Evolutionary conservation across 2,113 vertebrate species (phyloP).

Genomic region (Sitta europaea): DNA sequence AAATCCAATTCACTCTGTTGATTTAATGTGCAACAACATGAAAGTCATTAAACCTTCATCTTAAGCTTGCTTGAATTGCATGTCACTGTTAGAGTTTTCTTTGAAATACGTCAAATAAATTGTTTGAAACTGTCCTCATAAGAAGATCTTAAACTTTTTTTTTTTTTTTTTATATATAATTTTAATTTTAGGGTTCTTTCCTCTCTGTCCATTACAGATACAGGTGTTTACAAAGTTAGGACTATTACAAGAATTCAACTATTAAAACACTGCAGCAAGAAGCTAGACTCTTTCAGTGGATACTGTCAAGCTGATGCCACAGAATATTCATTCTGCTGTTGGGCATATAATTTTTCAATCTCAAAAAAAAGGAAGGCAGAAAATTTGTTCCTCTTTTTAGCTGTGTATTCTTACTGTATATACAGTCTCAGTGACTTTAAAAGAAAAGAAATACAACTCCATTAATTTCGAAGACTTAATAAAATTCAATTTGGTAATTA

Average conservation of each 20-base stretch:
- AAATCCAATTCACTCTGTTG: not conserved
- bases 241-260: not conserved
- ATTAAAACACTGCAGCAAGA: not conserved
- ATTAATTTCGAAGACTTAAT: slow-evolving; percentile 30
- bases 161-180: too few species aligned
- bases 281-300: not conserved
- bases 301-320: not conserved
- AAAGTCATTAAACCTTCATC: not conserved
- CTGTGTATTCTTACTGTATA: not conserved
- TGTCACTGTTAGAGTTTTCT: not conserved
- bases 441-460: not conserved
- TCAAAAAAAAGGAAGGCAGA: not conserved
- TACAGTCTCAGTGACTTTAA: not conserved
- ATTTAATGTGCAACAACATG: not conserved
- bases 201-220: not conserved
- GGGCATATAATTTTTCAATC: not conserved
- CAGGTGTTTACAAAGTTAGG: not conserved
- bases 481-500: not conserved
- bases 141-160: not conserved
- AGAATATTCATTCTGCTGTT: not conserved
- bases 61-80: not conserved
- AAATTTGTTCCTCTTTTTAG: not conserved
- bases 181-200: not conserved
- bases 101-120: not conserved
- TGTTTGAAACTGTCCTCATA: not conserved